Evolutionary conservation across 2,797 vertebrate genomes (phyloP), one percentile per base, ranked within the genome.

Genomic region (Megalops cyprinoides): DNA sequence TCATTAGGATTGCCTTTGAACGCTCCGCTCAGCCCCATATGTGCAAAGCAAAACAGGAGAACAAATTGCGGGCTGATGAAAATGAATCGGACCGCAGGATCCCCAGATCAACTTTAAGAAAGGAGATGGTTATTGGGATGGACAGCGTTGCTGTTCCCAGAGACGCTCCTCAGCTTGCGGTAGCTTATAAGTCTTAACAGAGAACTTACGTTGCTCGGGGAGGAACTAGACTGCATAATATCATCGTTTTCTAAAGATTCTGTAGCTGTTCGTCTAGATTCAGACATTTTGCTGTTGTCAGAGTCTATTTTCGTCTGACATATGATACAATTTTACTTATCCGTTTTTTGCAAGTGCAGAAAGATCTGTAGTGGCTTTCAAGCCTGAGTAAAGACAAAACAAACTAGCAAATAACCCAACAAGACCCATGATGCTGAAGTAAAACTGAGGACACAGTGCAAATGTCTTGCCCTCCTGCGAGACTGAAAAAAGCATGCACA

Each of bases 11-110:
- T 46, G 39, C 48, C 78, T 79, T 69, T 79, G 78, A 69, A 51
- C 44, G 49, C 78, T 71, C 14, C 7, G 46, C 78, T 71, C 46
- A 28, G 42, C 37, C 44, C 23, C 23, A 46, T 48, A 28, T 53
- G 34, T 79, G 60, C n/a, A 37, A 62, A 67, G 28, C 49, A 25
- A 53, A 20, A 67, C 60, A 71, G 53, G 67, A 71, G 67, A 79
- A 55, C 78, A 79, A 79, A 67, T 79, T 53, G 44, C 48, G 37
- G 1, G 20, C 25, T 71, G 78, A 79, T 77, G 76, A 51, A 79
- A 79, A 69, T 79, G 65, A 65, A 37, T 48, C 15, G 20, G 53
- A 48, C 37, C 25, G 48, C 3, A 23, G 18, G 58, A 69, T 79
- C 34, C 65, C 20, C 58, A 48, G 77, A 51, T 62, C 28, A 62